Evolutionary conservation across 2,113 vertebrate genomes (phyloP).

Genomic region (Macrotis lagotis): DNA sequence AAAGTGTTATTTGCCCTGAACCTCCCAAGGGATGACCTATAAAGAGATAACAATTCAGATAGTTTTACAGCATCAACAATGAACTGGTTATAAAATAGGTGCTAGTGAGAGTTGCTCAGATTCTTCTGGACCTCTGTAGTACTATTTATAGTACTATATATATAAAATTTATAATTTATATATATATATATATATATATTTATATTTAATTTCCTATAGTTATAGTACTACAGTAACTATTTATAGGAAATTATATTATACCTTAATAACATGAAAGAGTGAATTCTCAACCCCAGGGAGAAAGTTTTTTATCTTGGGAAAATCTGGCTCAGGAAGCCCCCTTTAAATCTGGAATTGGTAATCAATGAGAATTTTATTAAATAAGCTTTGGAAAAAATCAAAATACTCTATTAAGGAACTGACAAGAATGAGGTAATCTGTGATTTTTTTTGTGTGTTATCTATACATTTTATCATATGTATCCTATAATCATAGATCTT

Average conservation of each 20-base stretch:
- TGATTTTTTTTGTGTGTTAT: neutral
- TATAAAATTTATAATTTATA: too few species aligned
- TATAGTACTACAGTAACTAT: too few species aligned
- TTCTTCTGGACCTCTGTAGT: neutral
- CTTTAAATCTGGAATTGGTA: neutral
- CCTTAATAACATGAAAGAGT: neutral
- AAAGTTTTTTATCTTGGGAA: neutral
- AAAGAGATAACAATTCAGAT: neutral
- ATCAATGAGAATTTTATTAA: neutral
- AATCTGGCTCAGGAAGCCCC: neutral
- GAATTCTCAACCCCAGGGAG: neutral
- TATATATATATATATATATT: too few species aligned
- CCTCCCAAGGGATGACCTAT: neutral
- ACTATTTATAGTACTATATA: too few species aligned
- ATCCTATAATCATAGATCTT: neutral
- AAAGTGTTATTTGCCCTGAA: neutral
- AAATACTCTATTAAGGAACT: neutral
- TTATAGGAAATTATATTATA: slow-evolving; percentile 1
- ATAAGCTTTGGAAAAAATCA: neutral
- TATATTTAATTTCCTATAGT: too few species aligned
- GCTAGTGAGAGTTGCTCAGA: neutral
- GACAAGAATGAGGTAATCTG: neutral
- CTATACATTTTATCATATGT: neutral
- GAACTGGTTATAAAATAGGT: neutral
- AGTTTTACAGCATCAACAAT: neutral